A percentile compares a stretch with the other conserved stretches of the same genome.
phyloP scores from a whole-genome alignment of 1,140 invertebrate genomes.

The Potamilus streckersoni region DNA sequence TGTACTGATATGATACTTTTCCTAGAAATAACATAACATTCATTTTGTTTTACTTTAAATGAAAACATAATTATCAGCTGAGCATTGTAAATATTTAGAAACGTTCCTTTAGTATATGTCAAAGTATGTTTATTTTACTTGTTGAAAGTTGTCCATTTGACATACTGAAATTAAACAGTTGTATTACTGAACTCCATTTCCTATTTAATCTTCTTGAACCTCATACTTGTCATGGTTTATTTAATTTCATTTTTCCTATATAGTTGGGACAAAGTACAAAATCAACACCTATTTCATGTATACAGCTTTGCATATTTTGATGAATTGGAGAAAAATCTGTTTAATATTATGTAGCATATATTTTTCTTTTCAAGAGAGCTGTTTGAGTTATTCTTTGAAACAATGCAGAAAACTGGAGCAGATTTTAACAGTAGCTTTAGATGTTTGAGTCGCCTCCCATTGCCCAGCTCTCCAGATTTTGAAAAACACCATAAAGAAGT shows the following conservation, averaged over 20 bases:
- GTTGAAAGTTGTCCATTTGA: too few relatives aligned
- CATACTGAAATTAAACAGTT: too few relatives aligned
- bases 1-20: too few relatives aligned
- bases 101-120: too few relatives aligned
- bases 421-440: constrained; percentile 78
- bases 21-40: too few relatives aligned
- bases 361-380: constrained; percentile 64
- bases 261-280: neutral
- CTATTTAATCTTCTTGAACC: too few relatives aligned
- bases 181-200: too few relatives aligned
- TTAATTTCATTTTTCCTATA: neutral
- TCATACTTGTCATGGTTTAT: neutral
- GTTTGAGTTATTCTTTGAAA: constrained; percentile 72
- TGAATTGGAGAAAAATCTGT: neutral
- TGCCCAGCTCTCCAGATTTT: constrained; percentile 49
- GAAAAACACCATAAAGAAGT: constrained; percentile 36
- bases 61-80: too few relatives aligned
- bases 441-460: constrained; percentile 70
- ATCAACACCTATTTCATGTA: neutral
- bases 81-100: too few relatives aligned
- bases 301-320: neutral
- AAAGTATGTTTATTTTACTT: too few relatives aligned
- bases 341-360: neutral
- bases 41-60: too few relatives aligned
- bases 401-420: constrained; percentile 74